Conservation (phyloP, 2,888 invertebrate species). For the Tetheella fluctuosa region DNA sequence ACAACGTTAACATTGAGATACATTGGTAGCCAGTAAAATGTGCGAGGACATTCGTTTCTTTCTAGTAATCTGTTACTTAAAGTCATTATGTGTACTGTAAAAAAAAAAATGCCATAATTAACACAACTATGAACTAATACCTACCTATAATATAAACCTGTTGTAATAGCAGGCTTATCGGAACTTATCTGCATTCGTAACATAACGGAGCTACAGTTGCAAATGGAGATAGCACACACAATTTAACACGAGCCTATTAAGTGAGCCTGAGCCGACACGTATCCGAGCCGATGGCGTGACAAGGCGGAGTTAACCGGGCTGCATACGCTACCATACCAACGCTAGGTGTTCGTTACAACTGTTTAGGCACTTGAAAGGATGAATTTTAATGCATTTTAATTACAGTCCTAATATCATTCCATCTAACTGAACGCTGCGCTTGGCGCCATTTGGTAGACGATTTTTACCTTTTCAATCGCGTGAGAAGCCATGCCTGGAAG, state of each 20-base stretch:
- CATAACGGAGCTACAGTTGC: conserved; percentile 46
- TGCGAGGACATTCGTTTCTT: no score
- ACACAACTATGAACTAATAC: not conserved
- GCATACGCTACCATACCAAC: conserved; percentile 43
- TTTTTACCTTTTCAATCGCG: no score
- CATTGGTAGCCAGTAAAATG: no score
- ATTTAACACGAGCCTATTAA: conserved; percentile 66
- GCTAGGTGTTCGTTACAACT: conserved; percentile 66
- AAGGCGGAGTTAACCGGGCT: conserved; percentile 60
- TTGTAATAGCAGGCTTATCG: not conserved
- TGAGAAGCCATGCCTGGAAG: no score
- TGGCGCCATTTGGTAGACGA: not conserved
- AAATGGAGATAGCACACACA: conserved; percentile 73
- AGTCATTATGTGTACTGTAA: no score
- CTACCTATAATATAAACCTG: not conserved
- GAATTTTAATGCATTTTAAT: conserved; percentile 51
- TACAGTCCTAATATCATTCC: conserved; percentile 21
- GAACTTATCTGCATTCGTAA: conserved; percentile 34
- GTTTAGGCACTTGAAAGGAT: conserved; percentile 50
- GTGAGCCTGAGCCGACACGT: conserved; percentile 45
- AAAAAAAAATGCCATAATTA: no score
- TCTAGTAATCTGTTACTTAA: not conserved
- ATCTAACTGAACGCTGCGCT: not conserved
- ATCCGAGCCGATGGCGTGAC: conserved; percentile 66
- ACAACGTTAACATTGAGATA: no score